Evolutionary conservation across 1,140 invertebrate species (phyloP).

Genomic region (Adoxophyes honmai): DNA sequence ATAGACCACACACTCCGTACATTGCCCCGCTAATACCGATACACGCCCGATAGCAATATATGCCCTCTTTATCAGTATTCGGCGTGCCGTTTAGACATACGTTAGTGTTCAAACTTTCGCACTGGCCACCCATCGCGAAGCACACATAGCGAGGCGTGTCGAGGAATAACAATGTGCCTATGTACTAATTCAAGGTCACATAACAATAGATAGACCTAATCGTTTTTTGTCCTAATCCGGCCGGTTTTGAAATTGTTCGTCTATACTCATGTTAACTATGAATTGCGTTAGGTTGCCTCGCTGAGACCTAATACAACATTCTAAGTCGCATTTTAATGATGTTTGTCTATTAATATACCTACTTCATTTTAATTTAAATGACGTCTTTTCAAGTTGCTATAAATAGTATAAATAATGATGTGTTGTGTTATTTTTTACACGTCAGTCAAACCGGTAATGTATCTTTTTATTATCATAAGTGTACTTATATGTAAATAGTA

Average conservation of each 20-base stretch:
- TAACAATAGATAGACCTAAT: conserved; percentile 49
- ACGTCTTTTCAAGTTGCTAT: no score
- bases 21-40: not conserved
- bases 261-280: not conserved
- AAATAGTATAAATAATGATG: no score
- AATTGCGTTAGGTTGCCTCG: not conserved
- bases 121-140: conserved; percentile 52
- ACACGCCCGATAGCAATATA: not conserved
- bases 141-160: conserved; percentile 32
- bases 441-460: no score
- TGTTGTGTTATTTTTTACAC: no score
- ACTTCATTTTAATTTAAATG: no score
- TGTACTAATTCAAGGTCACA: conserved; percentile 25
- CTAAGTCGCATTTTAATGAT: no score
- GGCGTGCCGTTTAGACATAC: not conserved
- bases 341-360: no score
- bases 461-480: not conserved
- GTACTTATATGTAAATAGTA: conserved; percentile 26
- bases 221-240: conserved; percentile 45
- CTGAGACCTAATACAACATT: not conserved
- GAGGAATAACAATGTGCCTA: conserved; percentile 55
- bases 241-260: conserved; percentile 11
- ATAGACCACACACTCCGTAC: no score
- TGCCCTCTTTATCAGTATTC: not conserved
- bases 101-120: conserved; percentile 30